These are phyloP conservation scores for Zoanthus gigantus DNA, from an alignment of 92 coral and sea anemone genomes.

Conservation along the genomic window DNA sequence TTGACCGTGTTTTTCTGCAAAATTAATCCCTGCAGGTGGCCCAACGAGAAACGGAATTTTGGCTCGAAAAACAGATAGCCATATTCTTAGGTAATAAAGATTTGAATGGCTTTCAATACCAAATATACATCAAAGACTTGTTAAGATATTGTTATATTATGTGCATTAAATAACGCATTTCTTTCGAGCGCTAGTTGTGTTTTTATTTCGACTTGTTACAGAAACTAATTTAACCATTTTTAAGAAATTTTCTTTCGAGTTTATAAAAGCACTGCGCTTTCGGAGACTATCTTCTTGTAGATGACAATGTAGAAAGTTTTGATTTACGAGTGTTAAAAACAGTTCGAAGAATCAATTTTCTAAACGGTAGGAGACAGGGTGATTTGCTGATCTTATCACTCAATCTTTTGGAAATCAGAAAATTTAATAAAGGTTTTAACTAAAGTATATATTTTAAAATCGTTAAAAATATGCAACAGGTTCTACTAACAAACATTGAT, in stretches of 20 bases:
- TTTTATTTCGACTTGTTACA: conserved; percentile 28
- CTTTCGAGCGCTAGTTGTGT: conserved; percentile 28
- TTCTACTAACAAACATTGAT: conserved; percentile 43
- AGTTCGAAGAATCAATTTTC: conserved; percentile 40
- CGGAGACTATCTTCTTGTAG: conserved; percentile 9
- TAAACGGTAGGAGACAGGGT: conserved; percentile 52
- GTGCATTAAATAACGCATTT: conserved; percentile 28
- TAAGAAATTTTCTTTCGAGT: conserved; percentile 18
- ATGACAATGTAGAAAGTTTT: conserved; percentile 37
- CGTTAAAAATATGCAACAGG: conserved; percentile 49
- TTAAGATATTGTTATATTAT: conserved; percentile 38
- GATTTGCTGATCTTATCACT: conserved; percentile 50
- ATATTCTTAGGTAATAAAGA: conserved; percentile 21
- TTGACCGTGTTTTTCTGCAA: not conserved
- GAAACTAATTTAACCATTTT: conserved; percentile 5
- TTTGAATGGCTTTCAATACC: conserved; percentile 27
- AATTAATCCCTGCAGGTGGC: conserved; percentile 76
- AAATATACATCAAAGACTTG: conserved; percentile 7
- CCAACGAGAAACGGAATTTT: conserved; percentile 62
- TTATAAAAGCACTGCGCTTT: not conserved
- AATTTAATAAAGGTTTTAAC: conserved; percentile 53
- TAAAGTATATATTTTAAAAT: conserved; percentile 32
- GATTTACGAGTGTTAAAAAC: conserved; percentile 47
- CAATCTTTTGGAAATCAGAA: conserved; percentile 39
- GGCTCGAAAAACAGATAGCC: conserved; percentile 68